Evolutionary conservation across 1,140 invertebrate species (phyloP).

Genomic region (Drosophila tropicalis): DNA sequence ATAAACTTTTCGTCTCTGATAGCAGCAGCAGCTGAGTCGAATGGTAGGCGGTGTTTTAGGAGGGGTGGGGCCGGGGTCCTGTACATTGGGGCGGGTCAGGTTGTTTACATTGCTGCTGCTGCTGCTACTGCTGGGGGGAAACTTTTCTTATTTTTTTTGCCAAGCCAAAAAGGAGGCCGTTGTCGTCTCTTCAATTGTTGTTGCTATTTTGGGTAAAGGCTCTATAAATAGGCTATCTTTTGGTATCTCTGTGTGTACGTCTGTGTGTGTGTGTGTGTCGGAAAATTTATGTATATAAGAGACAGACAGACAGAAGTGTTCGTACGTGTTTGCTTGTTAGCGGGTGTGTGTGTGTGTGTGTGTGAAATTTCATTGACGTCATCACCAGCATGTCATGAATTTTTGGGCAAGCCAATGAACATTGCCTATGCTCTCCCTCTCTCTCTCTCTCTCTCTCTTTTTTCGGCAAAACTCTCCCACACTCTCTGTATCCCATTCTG

Average conservation of each 20-base stretch:
- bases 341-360: constrained; percentile 1
- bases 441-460: constrained; percentile 4
- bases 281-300: constrained; percentile 25
- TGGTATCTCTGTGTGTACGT: background rate
- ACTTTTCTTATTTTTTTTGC: constrained; percentile 18
- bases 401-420: constrained; percentile 55
- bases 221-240: constrained; percentile 55
- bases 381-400: constrained; percentile 81
- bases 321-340: constrained; percentile 31
- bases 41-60: too few relatives aligned
- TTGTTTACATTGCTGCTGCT: constrained; percentile 57
- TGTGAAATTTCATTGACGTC: constrained; percentile 67
- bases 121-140: constrained; percentile 1
- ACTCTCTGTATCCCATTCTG: background rate
- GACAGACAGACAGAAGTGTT: constrained; percentile 18
- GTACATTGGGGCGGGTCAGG: constrained; percentile 78
- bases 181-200: constrained; percentile 55
- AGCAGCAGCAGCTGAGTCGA: background rate
- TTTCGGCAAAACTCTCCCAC: background rate
- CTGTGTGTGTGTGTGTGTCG: constrained; percentile 4
- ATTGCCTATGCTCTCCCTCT: constrained; percentile 41
- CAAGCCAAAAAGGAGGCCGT: constrained; percentile 34
- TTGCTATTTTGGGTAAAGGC: constrained; percentile 58
- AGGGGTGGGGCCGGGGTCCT: constrained; percentile 6
- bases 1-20: constrained; percentile 56